Conservation (phyloP, 2,797 vertebrate genomes). For the Danio jaintianensis region DNA sequence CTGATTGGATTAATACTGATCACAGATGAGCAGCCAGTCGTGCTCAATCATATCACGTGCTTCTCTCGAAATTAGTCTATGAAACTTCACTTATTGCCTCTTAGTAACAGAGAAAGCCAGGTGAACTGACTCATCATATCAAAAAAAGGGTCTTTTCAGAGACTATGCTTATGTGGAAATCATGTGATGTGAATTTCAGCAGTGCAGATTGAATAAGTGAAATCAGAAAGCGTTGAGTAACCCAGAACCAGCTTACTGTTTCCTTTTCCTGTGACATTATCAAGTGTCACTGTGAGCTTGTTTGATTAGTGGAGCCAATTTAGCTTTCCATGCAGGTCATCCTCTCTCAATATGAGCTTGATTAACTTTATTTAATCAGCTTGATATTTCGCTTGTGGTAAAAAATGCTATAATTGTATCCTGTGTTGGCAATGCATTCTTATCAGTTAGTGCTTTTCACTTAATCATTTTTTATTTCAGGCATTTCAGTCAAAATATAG, state of each 20-base stretch:
- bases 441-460: neutral
- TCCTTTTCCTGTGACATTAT: neutral
- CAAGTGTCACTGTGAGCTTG: neutral
- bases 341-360: neutral
- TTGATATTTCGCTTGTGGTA: neutral
- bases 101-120: constrained; percentile 41
- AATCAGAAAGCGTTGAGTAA: neutral
- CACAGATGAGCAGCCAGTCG: no score
- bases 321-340: neutral
- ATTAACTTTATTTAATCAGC: neutral
- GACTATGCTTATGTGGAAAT: constrained; percentile 35
- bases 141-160: constrained; percentile 60
- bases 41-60: no score
- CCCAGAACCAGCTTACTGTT: neutral
- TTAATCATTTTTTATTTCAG: neutral
- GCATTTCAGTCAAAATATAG: no score
- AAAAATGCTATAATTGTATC: neutral
- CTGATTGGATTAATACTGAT: no score
- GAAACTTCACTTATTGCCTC: no score
- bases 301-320: neutral
- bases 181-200: constrained; percentile 48
- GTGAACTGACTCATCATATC: constrained; percentile 47
- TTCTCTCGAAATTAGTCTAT: no score
- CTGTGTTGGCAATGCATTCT: neutral
- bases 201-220: neutral